These are phyloP conservation scores for Nineta flava DNA, from an alignment of 2,888 invertebrate species.

Conservation along the genomic window DNA sequence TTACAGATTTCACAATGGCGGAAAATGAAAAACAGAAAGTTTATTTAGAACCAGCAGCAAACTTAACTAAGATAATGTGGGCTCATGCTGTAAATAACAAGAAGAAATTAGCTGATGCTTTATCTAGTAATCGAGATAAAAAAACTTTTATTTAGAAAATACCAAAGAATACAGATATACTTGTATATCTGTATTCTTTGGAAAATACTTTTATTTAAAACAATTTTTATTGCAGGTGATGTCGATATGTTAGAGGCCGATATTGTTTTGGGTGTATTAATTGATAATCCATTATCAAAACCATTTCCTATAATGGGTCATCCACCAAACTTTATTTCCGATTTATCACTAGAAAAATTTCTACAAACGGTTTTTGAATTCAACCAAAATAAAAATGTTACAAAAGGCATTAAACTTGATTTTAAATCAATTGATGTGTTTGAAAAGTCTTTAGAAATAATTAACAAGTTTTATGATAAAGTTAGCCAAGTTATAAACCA, in stretches of 20 bases:
- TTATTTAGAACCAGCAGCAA: conserved; percentile 18
- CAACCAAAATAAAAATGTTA: conserved; percentile 28
- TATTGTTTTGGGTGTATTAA: conserved; percentile 48
- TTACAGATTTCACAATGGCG: too few species aligned
- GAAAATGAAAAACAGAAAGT: too few species aligned
- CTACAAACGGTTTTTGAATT: conserved; percentile 32
- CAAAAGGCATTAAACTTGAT: conserved; percentile 74
- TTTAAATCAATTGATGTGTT: conserved; percentile 69
- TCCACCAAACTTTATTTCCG: conserved; percentile 55
- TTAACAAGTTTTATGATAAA: conserved; percentile 24
- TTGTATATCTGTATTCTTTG: conserved; percentile 8
- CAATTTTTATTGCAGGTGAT: conserved; percentile 27
- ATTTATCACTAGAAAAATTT: conserved; percentile 60
- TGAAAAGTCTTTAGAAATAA: conserved; percentile 34
- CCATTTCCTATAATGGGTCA: conserved; percentile 72
- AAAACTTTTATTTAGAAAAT: too few species aligned
- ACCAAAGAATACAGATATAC: not conserved
- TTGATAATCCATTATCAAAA: conserved; percentile 29
- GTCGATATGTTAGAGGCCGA: conserved; percentile 79
- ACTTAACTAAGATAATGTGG: conserved; percentile 64
- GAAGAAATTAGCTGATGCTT: conserved; percentile 39
- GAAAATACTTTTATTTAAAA: too few species aligned
- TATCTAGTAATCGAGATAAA: conserved; percentile 36
- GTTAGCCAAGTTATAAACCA: conserved; percentile 19
- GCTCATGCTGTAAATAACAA: conserved; percentile 72